Evolutionary conservation across 1,140 invertebrate genomes (phyloP), one percentile per base, ranked within the genome.

Genomic region (Druon quercuslanigerum): DNA sequence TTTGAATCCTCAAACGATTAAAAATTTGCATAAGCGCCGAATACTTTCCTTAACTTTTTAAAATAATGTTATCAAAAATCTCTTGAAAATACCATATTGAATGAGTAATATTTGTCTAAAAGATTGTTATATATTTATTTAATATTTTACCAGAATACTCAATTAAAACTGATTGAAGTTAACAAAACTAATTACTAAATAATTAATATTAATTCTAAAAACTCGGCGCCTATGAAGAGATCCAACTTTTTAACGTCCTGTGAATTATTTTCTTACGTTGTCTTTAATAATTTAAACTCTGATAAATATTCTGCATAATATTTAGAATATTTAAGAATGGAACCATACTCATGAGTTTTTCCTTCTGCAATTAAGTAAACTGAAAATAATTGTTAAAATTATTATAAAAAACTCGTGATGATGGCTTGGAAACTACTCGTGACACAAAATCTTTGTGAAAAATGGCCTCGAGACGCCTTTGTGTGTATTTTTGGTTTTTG

Each of bases 401-500:
- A 7, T 0, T 11, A 46, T 60, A 16, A 16, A 6, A 46, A 66
- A 66, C 60, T 66, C 60, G 60, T 66, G 60, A 66, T 66, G 60
- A 66, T 66, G 60, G 33, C 33, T n/a, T 40, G 40, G 7, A 16
- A 66, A n/a, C 25, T 60, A 14, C 19, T 40, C 60, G 33, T 66
- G 57, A 60, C 7, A 33, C 3, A 72, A 79, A 75, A 66, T 75
- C 80, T 77, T 84, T 84, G 83, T 80, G 83, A 82, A 84, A 87
- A 81, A 84, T 89, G 90, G 88, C 90, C 87, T 78, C 77, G 71
- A 52, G 90, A 90, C 90, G 90, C 87, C 88, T 88, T 86, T 83
- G 83, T 87, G 84, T 72, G 73, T 71, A 82, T 74, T 76, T 84
- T 82, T 78, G 76, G 79, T 85, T 82, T 86, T 83, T 82, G 76